Evolutionary conservation across 92 coral and sea anemone genomes (phyloP).

Genomic region (Phenganax stokvisi): DNA sequence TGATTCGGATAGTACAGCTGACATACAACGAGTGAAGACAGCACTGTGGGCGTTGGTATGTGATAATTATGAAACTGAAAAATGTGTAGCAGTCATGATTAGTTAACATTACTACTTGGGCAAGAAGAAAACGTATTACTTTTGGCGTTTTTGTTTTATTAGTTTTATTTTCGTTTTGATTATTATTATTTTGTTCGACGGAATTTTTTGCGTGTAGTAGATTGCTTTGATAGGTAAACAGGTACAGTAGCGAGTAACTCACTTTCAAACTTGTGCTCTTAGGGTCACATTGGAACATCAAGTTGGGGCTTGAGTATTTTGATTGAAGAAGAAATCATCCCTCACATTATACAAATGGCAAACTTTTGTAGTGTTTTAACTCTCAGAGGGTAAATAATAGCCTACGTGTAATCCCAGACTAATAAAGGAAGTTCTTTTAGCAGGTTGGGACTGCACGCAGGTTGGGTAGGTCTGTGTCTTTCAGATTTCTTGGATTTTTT

Average conservation of each 20-base stretch:
- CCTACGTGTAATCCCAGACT: neutral
- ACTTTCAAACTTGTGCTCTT: slow-evolving; percentile 9
- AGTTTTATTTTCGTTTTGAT: too few species aligned
- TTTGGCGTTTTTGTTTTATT: too few species aligned
- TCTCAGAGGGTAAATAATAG: slow-evolving; percentile 67
- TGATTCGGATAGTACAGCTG: slow-evolving; percentile 64
- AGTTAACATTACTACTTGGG: neutral
- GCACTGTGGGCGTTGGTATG: slow-evolving; percentile 99
- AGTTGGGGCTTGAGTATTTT: slow-evolving; percentile 93
- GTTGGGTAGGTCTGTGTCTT: too few species aligned
- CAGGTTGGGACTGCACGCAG: neutral
- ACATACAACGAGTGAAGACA: slow-evolving; percentile 69
- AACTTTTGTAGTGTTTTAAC: slow-evolving; percentile 72
- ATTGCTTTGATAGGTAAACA: neutral
- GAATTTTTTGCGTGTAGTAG: neutral
- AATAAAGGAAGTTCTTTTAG: neutral
- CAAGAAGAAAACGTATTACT: too few species aligned
- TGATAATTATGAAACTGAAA: neutral
- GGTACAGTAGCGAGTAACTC: neutral
- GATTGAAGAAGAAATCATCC: slow-evolving; percentile 82
- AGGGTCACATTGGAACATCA: slow-evolving; percentile 95
- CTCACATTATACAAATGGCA: slow-evolving; percentile 87
- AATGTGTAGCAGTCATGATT: neutral
- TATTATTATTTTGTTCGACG: too few species aligned
- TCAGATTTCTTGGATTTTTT: too few species aligned